Evolutionary conservation across 2,888 invertebrate species (phyloP).

Genomic region (Nephrotoma flavescens): DNA sequence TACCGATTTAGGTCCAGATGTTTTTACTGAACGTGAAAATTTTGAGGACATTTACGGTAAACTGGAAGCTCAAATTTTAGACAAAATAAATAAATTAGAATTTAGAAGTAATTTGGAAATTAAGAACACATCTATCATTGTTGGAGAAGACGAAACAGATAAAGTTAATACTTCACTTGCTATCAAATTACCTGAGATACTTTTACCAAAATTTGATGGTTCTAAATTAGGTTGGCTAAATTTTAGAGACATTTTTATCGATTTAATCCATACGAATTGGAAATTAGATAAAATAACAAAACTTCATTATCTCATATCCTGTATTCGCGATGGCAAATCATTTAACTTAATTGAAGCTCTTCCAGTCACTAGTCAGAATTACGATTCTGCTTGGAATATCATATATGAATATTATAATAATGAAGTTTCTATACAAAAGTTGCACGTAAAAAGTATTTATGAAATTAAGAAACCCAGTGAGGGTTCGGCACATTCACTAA

Average conservation of each 20-base stretch:
- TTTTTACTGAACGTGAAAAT: not conserved
- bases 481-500: not conserved
- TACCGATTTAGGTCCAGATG: not conserved
- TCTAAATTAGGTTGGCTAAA: not conserved
- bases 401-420: not conserved
- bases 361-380: not conserved
- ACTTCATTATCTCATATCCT: not conserved
- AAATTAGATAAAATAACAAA: not conserved
- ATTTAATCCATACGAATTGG: not conserved
- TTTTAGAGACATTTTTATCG: not conserved
- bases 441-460: not conserved
- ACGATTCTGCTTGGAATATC: not conserved
- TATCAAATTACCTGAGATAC: no score
- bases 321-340: no score
- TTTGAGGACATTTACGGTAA: not conserved
- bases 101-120: not conserved
- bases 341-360: not conserved
- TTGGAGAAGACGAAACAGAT: not conserved
- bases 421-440: not conserved
- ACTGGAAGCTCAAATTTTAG: not conserved
- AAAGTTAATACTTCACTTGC: not conserved
- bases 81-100: not conserved
- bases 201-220: no score
- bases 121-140: no score
- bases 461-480: not conserved